A percentile compares a stretch with the other conserved stretches of the same genome.
Conservation (phyloP, 1,140 invertebrate species). For the Ericerus pela region DNA sequence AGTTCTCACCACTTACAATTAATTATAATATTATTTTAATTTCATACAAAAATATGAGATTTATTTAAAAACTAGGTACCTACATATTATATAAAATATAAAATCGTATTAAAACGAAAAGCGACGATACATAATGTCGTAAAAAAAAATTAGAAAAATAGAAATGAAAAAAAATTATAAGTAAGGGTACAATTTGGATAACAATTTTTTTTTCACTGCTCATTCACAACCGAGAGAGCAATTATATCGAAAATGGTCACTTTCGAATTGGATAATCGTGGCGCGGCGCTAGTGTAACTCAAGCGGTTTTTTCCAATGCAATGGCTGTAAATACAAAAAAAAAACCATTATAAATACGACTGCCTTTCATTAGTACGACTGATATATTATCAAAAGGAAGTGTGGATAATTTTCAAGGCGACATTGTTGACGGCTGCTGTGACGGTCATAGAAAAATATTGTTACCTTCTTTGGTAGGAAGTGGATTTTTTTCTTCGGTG, state of each 20-base stretch:
- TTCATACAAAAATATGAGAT: no score
- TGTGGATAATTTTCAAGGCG: neutral
- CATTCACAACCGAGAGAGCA: conserved; percentile 8
- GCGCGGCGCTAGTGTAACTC: conserved; percentile 24
- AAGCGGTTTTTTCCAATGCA: conserved; percentile 52
- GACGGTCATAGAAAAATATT: neutral
- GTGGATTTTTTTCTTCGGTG: conserved; percentile 75
- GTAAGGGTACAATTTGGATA: neutral
- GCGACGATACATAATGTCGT: no score
- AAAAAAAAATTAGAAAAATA: neutral
- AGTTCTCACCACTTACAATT: no score
- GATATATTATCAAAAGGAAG: neutral
- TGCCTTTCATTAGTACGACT: neutral
- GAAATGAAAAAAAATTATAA: neutral
- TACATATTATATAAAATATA: no score
- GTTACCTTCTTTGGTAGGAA: conserved; percentile 67
- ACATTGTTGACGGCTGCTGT: neutral
- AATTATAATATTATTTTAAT: no score
- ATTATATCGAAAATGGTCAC: neutral
- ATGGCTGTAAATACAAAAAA: conserved; percentile 33
- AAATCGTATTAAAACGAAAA: no score
- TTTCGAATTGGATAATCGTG: neutral
- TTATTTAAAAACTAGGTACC: no score
- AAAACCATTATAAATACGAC: neutral
- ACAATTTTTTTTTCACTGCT: neutral